A percentile compares a stretch with the other conserved stretches of the same genome.
Evolutionary conservation across 2,113 vertebrate genomes (phyloP).

Genomic region (Spermophilus dauricus): DNA sequence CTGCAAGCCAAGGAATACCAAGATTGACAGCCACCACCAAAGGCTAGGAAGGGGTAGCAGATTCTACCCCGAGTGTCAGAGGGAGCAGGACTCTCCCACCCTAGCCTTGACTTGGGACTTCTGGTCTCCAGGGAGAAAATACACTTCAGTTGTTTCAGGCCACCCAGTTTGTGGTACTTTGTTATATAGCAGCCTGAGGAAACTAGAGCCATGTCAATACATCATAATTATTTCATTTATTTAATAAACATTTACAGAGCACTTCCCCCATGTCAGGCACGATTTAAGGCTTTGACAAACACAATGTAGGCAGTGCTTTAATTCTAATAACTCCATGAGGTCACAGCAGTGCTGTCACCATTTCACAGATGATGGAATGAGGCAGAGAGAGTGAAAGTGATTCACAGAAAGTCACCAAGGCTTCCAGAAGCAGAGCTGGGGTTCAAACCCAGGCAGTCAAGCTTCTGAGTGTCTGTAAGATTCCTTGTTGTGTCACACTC

Average conservation of each 20-base stretch:
- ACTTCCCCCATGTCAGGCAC: background rate
- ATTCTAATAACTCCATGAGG: background rate
- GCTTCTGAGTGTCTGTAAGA: background rate
- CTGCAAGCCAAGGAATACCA: background rate
- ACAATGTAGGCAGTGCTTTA: background rate
- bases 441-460: background rate
- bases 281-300: background rate
- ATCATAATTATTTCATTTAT: background rate
- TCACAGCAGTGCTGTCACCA: background rate
- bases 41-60: background rate
- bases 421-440: background rate
- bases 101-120: background rate
- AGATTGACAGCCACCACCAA: fast-evolving
- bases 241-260: background rate
- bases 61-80: background rate
- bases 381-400: background rate
- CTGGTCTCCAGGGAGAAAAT: background rate
- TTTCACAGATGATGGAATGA: background rate
- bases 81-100: background rate
- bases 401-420: background rate
- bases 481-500: background rate
- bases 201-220: background rate
- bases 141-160: background rate
- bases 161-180: background rate
- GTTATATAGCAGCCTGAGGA: background rate